phyloP scores from a whole-genome alignment of 1,140 invertebrate species.

The Phthorimaea operculella region DNA sequence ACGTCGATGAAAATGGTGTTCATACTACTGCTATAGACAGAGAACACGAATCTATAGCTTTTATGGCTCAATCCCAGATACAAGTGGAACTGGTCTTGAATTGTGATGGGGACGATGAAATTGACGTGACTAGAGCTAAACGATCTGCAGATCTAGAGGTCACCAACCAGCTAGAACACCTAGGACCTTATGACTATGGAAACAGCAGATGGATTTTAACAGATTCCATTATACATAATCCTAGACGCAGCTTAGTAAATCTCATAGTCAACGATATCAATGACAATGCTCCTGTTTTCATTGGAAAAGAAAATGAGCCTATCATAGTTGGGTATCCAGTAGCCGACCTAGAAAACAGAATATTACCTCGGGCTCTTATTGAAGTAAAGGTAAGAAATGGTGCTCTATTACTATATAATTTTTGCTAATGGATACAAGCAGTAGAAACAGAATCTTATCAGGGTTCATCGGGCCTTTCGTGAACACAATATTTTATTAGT shows the following conservation, averaged over 20 bases:
- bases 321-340: constrained; percentile 60
- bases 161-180: constrained; percentile 15
- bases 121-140: constrained; percentile 27
- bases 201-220: constrained; percentile 51
- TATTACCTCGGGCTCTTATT: constrained; percentile 50
- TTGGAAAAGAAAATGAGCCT: constrained; percentile 42
- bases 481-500: no score
- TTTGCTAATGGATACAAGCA: no score
- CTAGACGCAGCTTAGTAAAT: constrained; percentile 50
- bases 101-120: constrained; percentile 30
- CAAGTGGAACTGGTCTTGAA: constrained; percentile 50
- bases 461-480: no score
- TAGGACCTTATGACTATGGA: constrained; percentile 43
- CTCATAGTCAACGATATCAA: constrained; percentile 67
- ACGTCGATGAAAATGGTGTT: constrained; percentile 41
- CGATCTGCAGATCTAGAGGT: constrained; percentile 22
- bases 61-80: constrained; percentile 59
- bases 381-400: constrained; percentile 48
- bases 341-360: constrained; percentile 37
- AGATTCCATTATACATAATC: constrained; percentile 43
- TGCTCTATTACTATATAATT: no score
- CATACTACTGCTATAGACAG: constrained; percentile 48
- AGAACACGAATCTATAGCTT: constrained; percentile 59
- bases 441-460: no score
- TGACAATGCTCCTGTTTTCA: constrained; percentile 60